Base-by-base conservation (phyloP, 2,113 vertebrate genomes). In the Pipa parva region DNA sequence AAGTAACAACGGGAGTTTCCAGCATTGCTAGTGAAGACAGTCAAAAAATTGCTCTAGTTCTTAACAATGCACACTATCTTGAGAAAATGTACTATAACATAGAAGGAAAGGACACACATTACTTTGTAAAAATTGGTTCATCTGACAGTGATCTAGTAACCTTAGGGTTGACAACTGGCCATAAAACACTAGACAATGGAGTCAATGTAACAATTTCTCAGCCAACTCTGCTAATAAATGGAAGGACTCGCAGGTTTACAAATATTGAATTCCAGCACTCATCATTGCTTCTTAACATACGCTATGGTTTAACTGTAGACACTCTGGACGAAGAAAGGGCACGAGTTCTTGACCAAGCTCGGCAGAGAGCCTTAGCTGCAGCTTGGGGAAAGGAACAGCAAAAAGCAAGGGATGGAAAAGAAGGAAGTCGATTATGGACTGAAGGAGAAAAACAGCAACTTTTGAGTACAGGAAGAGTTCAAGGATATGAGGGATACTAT, bases 381-480 rank as follows among this genome's bases (percentile, higher is more conserved):
- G 96, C 95, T 66, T 99, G 97, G 97, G 85, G 89, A 77, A 92
- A 91, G 73, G 97, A 99, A 77, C 96, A 97, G 80, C 95, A 96
- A 88, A 88, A 90, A 76, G 92, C 87, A 22, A 82, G 93, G 74
- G 95, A 99, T 6, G 93, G 95, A 59, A 90, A 94, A 59, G 96
- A 97, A 77, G 95, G 97, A 63, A 95, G 90, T 79, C 93, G 96
- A 36, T 79, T 95, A 71, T 99, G 97, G 97, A 99, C 96, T 64
- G 97, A 99, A 63, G 96, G 97, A 28, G 97, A 99, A 85, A 90
- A 90, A 80, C 97, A 97, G 81, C 96, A 99, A 84, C 93, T 99
- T 46, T 89, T 99, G 74, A 92, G 79, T 27, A 86, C 92, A 5
- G 96, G 95, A 54, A 90, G 92, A 69, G 96, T 98, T 59, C 96